phyloP scores from a whole-genome alignment of 1,140 invertebrate species.

The Cylas formicarius region DNA sequence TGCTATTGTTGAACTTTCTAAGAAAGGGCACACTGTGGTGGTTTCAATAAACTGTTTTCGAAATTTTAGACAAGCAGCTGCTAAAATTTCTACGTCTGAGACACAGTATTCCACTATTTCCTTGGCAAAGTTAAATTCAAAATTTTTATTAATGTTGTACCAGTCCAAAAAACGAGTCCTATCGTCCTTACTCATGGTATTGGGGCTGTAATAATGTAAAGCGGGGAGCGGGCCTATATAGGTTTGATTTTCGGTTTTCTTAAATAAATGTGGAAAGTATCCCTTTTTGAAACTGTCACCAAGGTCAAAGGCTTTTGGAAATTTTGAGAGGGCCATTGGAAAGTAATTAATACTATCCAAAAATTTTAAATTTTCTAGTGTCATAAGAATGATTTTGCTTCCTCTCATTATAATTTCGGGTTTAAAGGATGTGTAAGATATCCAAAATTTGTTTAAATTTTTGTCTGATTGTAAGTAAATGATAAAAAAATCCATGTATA shows the following conservation, averaged over 20 bases:
- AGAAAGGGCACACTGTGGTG: too few species aligned
- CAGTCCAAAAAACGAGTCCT: slow-evolving; percentile 10
- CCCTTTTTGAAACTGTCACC: slow-evolving; percentile 16
- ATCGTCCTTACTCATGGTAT: slow-evolving; percentile 7
- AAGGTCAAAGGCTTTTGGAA: slow-evolving; percentile 13
- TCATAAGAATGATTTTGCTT: slow-evolving; percentile 3
- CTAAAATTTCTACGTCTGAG: slow-evolving; percentile 14
- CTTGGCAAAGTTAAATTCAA: slow-evolving; percentile 10
- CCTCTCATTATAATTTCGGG: slow-evolving; percentile 4
- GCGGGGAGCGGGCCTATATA: slow-evolving; percentile 15
- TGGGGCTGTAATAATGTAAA: slow-evolving; percentile 13
- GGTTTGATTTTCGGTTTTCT: slow-evolving; percentile 13
- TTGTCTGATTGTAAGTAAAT: too few species aligned
- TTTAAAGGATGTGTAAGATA: too few species aligned
- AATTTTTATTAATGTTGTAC: slow-evolving; percentile 3
- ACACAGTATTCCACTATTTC: slow-evolving; percentile 18
- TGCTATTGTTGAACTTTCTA: too few species aligned
- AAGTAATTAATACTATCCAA: slow-evolving; percentile 15
- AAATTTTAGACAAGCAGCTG: too few species aligned
- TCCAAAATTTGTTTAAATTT: too few species aligned
- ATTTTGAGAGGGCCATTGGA: slow-evolving; percentile 8
- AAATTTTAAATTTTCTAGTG: slow-evolving; percentile 8
- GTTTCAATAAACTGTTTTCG: too few species aligned
- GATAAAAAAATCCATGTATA: too few species aligned
- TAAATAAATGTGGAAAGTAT: slow-evolving; percentile 23